Base-by-base conservation (phyloP, 2,888 invertebrate genomes). In the Scelioninae gen. 1 region DNA sequence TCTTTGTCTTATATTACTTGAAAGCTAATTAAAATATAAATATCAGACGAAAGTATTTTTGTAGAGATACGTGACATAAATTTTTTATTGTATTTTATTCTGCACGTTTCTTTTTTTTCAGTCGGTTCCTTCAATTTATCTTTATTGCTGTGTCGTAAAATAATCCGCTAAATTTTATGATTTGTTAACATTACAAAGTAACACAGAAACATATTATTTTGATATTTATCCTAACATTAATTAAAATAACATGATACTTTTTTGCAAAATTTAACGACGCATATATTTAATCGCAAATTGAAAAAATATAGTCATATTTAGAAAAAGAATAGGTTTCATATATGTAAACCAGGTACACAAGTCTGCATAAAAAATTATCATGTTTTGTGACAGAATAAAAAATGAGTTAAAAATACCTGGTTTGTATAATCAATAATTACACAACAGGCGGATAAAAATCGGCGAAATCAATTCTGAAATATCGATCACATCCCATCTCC, bases 391-490 rank as follows among this genome's bases (percentile, higher is more conserved):
- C 11, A 56, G 0, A 34, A 10, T n/a, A n/a, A n/a, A n/a, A n/a
- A n/a, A n/a, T 11, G 56, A 15, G 15, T 8, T 13, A 45, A 32
- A 45, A 65, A 16, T 16, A n/a, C 23, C 23, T 34, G 5, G 4
- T 38, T 4, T 5, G 63, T 29, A 40, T 40, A 51, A 66, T 51
- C 65, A 29, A 66, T 66, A 47, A 56, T 69, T 45, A 56, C 32
- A 32, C 23, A 47, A 47, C 45, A 15, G 47, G 8, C 7, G 32
- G n/a, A 71, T 60, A 71, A 60, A 53, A 62, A 72, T 62, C 43
- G 5, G 1, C 15, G 45, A 63, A 63, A 74, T 74, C 74, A 55
- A 74, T 74, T 63, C 10, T 29, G 16, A 16, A 38, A 23, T n/a
- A 55, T 63, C 51, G 72, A 62, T 53, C 62, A 38, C 11, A 10